phyloP scores from a whole-genome alignment of 30 jellyfish, hydroid and myxozoan genomes.

The Mastigias papua region DNA sequence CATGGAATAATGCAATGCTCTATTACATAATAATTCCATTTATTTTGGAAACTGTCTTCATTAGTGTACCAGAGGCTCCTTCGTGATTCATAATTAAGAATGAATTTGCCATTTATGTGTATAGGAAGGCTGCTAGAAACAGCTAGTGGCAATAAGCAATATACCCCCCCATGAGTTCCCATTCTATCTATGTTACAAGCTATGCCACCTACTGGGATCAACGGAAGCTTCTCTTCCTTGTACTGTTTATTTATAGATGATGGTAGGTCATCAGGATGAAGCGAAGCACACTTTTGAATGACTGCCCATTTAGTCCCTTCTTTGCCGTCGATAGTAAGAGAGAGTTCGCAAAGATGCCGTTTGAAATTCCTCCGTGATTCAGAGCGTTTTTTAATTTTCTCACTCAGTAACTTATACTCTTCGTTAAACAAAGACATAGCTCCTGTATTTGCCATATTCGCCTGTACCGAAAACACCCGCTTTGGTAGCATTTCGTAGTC shows the following conservation, averaged over 20 bases:
- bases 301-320: slow-evolving; percentile 2
- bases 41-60: slow-evolving; percentile 40
- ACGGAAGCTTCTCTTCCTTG: slow-evolving; percentile 4
- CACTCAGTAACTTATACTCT: background rate
- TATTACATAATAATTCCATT: slow-evolving; percentile 73
- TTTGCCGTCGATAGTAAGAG: background rate
- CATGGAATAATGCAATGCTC: slow-evolving; percentile 73
- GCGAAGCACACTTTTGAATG: slow-evolving; percentile 51
- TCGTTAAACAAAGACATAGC: background rate
- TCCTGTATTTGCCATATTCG: background rate
- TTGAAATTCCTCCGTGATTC: background rate
- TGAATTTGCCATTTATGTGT: slow-evolving; percentile 75
- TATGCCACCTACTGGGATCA: slow-evolving; percentile 85
- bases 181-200: slow-evolving; percentile 20
- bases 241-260: slow-evolving; percentile 17
- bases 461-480: background rate
- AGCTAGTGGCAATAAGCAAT: slow-evolving; percentile 80
- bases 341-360: background rate
- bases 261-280: slow-evolving; percentile 25
- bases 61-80: slow-evolving; percentile 60
- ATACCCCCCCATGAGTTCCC: slow-evolving; percentile 37
- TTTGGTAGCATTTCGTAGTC: slow-evolving; percentile 8
- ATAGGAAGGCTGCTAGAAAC: slow-evolving; percentile 56
- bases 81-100: slow-evolving; percentile 85
- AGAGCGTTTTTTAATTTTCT: background rate